Conservation (phyloP, 1,140 invertebrate genomes). For the Vollenhovia emeryi region DNA sequence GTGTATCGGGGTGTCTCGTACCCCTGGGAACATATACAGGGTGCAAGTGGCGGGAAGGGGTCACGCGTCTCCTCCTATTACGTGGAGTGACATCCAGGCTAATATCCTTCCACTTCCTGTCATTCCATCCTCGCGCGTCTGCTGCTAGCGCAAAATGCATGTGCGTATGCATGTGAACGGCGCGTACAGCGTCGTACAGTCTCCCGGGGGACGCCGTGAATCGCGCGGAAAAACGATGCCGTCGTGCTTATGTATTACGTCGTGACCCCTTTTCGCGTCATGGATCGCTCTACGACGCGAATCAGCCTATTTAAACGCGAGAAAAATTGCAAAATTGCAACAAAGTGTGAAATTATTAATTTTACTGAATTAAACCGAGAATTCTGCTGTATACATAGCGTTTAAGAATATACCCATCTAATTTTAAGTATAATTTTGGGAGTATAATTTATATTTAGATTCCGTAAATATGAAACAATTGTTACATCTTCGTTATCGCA, state of each 20-base stretch:
- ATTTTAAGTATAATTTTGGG: neutral
- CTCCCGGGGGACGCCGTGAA: slow-evolving; percentile 46
- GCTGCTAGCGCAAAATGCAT: slow-evolving; percentile 31
- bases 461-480: neutral
- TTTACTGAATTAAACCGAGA: neutral
- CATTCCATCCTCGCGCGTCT: slow-evolving; percentile 72
- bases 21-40: slow-evolving; percentile 63
- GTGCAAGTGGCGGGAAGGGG: slow-evolving; percentile 51
- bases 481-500: neutral
- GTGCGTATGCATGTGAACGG: slow-evolving; percentile 20
- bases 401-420: neutral
- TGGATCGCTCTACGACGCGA: neutral
- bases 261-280: neutral
- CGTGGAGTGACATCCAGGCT: slow-evolving; percentile 78
- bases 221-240: slow-evolving; percentile 63
- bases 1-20: slow-evolving; percentile 63
- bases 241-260: slow-evolving; percentile 54
- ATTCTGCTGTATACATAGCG: neutral
- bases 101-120: slow-evolving; percentile 82
- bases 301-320: neutral
- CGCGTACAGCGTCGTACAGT: neutral
- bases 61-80: slow-evolving; percentile 71
- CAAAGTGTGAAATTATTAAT: neutral
- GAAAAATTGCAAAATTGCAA: neutral
- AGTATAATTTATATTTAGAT: neutral